Percentiles rank a stretch among this genome's conserved stretches.
These are phyloP conservation scores for Protodeltote pygarga DNA, from an alignment of 2,888 invertebrate species.

Conservation along the genomic window DNA sequence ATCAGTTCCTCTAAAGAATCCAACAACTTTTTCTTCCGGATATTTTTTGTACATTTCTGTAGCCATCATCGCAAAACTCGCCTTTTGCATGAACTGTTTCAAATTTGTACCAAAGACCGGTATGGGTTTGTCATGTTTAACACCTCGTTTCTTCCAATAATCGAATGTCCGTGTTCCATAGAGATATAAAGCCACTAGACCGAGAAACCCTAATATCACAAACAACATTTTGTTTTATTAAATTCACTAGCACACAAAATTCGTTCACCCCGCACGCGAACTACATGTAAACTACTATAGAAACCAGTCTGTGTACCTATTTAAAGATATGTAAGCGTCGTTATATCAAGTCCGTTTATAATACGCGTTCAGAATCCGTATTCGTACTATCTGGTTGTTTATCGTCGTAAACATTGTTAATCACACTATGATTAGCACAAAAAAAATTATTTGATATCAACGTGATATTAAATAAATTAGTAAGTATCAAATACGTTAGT, in stretches of 20 bases:
- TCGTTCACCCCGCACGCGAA: conserved; percentile 11
- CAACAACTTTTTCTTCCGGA: conserved; percentile 75
- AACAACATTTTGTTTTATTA: conserved; percentile 56
- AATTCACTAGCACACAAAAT: conserved; percentile 11
- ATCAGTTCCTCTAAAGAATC: conserved; percentile 65
- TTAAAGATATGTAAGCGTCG: conserved; percentile 8
- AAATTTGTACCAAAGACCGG: conserved; percentile 71
- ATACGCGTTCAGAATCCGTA: background rate
- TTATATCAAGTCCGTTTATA: background rate
- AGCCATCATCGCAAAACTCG: conserved; percentile 73
- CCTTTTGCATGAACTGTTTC: conserved; percentile 64
- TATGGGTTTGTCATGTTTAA: conserved; percentile 72
- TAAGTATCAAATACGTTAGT: too few species aligned
- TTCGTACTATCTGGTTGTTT: conserved; percentile 18
- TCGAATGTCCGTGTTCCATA: conserved; percentile 67
- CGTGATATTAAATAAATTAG: too few species aligned
- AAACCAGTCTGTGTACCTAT: conserved; percentile 10
- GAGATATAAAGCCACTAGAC: conserved; percentile 58
- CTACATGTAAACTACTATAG: conserved; percentile 20
- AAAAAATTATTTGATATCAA: too few species aligned
- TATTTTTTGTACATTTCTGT: conserved; percentile 69
- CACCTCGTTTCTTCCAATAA: conserved; percentile 73
- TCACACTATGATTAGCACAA: conserved; percentile 5
- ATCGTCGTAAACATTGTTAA: conserved; percentile 10
- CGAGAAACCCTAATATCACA: conserved; percentile 49